phyloP scores from a whole-genome alignment of 2,797 vertebrate genomes.

The Chromis chromis region DNA sequence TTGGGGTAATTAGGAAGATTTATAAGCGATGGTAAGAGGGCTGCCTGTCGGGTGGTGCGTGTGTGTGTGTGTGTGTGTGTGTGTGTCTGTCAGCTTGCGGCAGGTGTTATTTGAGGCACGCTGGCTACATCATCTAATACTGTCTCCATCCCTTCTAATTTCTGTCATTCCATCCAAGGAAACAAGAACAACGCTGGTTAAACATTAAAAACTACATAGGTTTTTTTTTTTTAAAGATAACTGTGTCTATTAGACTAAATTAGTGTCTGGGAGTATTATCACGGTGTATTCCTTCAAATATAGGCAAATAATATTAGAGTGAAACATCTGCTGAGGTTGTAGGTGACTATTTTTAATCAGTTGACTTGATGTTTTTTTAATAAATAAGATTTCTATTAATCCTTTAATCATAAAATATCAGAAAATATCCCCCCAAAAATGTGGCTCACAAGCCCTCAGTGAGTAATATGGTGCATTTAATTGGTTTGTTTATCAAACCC shows the following conservation, averaged over 20 bases:
- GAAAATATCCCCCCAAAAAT: no score
- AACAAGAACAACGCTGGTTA: no score
- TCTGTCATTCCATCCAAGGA: background rate
- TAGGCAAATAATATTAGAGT: no score
- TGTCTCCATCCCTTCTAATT: background rate
- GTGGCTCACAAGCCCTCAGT: background rate
- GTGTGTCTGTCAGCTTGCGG: slow-evolving; percentile 13
- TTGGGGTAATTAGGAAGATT: slow-evolving; percentile 64
- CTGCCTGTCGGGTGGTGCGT: slow-evolving; percentile 17
- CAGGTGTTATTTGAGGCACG: slow-evolving; percentile 19
- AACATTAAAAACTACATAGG: background rate
- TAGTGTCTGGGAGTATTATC: no score
- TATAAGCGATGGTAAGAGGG: slow-evolving; percentile 39
- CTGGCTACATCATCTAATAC: slow-evolving; percentile 16
- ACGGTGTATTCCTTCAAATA: no score
- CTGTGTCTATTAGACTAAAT: background rate
- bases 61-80: slow-evolving; percentile 23
- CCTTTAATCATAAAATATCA: background rate
- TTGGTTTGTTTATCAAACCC: no score
- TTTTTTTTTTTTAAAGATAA: no score
- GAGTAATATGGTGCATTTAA: background rate
- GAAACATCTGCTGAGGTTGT: no score
- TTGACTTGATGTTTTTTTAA: no score
- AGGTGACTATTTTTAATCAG: no score
- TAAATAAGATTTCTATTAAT: background rate